A percentile compares a stretch with the other conserved stretches of the same genome.
Evolutionary conservation across 2,113 vertebrate genomes (phyloP).

Genomic region (Dromiciops gliroides): DNA sequence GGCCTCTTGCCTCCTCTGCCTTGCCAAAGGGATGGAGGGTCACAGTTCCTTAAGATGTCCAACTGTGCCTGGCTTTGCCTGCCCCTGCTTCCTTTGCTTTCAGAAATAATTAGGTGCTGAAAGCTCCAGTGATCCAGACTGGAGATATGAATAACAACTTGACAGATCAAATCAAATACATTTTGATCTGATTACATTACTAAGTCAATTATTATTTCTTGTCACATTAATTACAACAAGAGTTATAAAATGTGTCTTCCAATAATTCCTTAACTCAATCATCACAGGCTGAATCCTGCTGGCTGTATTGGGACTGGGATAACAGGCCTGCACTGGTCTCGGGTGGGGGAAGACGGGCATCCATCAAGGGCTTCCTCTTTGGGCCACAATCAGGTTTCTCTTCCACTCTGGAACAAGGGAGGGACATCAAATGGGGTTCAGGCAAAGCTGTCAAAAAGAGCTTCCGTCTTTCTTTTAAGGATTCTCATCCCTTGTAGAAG

Average conservation of each 20-base stretch:
- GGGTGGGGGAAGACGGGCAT: background rate
- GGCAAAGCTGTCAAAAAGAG: background rate
- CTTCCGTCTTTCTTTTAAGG: background rate
- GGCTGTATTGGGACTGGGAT: slow-evolving; percentile 8
- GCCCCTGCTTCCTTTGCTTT: slow-evolving; percentile 59
- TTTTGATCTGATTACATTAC: slow-evolving; percentile 79
- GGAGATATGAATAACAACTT: slow-evolving; percentile 75
- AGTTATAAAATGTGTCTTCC: slow-evolving; percentile 75
- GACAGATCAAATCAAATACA: slow-evolving; percentile 78
- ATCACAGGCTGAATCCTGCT: slow-evolving; percentile 37
- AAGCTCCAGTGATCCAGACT: slow-evolving; percentile 72
- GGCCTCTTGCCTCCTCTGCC: background rate
- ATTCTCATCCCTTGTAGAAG: background rate
- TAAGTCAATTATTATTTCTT: slow-evolving; percentile 81
- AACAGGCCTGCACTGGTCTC: slow-evolving; percentile 9
- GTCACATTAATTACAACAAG: slow-evolving; percentile 79
- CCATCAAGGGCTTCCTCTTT: background rate
- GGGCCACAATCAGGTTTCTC: background rate
- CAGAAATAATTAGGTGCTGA: slow-evolving; percentile 75
- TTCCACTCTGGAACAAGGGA: background rate
- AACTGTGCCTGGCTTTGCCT: slow-evolving; percentile 31
- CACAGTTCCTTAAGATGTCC: slow-evolving; percentile 30
- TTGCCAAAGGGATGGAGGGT: slow-evolving; percentile 1
- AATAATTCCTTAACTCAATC: slow-evolving; percentile 71
- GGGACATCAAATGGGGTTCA: background rate